Percentiles rank a stretch among this genome's conserved stretches.
These are phyloP conservation scores for Microcaecilia unicolor DNA, from an alignment of 2,797 vertebrate species.

Conservation along the genomic window DNA sequence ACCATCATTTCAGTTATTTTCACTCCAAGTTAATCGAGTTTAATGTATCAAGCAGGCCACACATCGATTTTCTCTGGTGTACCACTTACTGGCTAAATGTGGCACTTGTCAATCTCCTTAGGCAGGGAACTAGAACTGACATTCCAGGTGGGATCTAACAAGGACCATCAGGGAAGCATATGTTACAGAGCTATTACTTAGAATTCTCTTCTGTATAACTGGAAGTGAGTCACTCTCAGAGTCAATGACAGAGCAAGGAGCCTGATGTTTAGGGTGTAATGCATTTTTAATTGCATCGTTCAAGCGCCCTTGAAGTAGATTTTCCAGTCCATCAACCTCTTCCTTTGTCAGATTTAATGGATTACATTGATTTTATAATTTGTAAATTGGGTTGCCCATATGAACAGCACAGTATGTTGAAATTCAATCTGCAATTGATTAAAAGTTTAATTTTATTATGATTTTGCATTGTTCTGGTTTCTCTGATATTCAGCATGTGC, in stretches of 20 bases:
- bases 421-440: too few relatives aligned
- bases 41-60: too few relatives aligned
- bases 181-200: not conserved
- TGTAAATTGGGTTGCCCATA: slow-evolving; percentile 1
- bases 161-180: not conserved
- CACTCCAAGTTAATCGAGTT: too few relatives aligned
- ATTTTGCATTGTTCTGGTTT: too few relatives aligned
- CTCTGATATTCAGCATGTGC: too few relatives aligned
- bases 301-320: slow-evolving; percentile 12
- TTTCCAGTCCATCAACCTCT: slow-evolving; percentile 8
- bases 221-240: not conserved
- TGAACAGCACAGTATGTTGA: too few relatives aligned
- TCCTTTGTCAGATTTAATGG: slow-evolving; percentile 1
- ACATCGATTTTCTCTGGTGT: too few relatives aligned
- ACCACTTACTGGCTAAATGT: too few relatives aligned
- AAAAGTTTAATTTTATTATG: too few relatives aligned
- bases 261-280: slow-evolving; percentile 4
- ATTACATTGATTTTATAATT: slow-evolving; percentile 4
- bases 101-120: too few relatives aligned
- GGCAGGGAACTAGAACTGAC: too few relatives aligned
- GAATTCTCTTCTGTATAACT: not conserved
- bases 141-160: not conserved
- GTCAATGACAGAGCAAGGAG: not conserved
- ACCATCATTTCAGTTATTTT: too few relatives aligned
- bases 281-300: slow-evolving; percentile 17